These are phyloP conservation scores for Bostrychus sinensis DNA, from an alignment of 2,113 vertebrate genomes.

Conservation along the genomic window DNA sequence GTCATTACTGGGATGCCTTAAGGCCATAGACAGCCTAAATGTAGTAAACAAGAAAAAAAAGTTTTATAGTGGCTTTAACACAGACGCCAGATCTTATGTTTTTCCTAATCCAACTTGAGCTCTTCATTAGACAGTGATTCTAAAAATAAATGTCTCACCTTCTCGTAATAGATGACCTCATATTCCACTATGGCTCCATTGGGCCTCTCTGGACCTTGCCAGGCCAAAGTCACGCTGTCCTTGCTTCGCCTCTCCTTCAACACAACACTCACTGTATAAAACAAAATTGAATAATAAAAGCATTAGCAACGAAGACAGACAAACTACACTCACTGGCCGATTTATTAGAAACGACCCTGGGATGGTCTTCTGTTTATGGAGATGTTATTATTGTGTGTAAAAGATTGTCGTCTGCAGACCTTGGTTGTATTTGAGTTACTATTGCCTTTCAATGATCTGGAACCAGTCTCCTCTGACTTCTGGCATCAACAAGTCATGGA, in stretches of 20 bases:
- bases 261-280: slow-evolving; percentile 80
- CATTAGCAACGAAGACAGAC: neutral
- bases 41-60: slow-evolving; percentile 10
- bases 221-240: slow-evolving; percentile 85
- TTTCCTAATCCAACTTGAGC: slow-evolving; percentile 2
- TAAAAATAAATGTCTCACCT: slow-evolving; percentile 70
- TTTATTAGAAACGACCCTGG: no score
- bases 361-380: no score
- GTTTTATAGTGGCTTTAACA: neutral
- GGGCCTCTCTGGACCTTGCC: slow-evolving; percentile 82
- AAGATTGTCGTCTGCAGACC: no score
- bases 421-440: no score
- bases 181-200: slow-evolving; percentile 83
- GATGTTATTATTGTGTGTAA: no score
- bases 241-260: slow-evolving; percentile 85
- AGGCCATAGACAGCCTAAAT: slow-evolving; percentile 25
- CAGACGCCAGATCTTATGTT: neutral
- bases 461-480: no score
- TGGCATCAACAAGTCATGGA: no score
- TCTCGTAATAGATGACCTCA: slow-evolving; percentile 87
- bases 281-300: slow-evolving; percentile 4
- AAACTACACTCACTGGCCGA: no score
- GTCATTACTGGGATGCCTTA: slow-evolving; percentile 49
- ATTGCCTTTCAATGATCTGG: no score
- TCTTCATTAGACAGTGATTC: neutral